These are phyloP conservation scores for Coccyzus lansbergi DNA, from an alignment of 2,797 vertebrate species.

Conservation along the genomic window DNA sequence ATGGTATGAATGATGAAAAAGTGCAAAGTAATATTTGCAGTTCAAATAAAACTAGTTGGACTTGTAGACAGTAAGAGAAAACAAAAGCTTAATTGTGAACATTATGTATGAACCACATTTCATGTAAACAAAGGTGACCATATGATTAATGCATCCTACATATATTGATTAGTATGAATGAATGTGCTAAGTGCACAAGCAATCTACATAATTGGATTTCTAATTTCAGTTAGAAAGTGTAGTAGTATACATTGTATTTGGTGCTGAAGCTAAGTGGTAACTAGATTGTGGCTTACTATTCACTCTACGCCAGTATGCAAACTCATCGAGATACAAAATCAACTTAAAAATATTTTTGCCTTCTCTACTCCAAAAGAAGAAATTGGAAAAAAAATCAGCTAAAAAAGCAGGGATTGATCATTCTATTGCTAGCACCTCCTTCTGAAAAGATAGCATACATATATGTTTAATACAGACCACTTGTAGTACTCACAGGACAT, in stretches of 20 bases:
- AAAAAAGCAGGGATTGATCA: neutral
- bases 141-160: neutral
- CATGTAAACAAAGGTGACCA: neutral
- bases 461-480: neutral
- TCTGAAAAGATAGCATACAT: neutral
- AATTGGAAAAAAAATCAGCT: neutral
- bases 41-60: neutral
- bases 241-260: neutral
- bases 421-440: neutral
- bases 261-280: neutral
- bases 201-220: neutral
- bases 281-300: neutral
- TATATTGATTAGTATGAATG: neutral
- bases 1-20: neutral
- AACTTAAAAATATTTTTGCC: neutral
- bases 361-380: neutral
- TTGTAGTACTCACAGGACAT: neutral
- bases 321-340: neutral
- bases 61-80: neutral
- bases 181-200: neutral
- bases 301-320: neutral
- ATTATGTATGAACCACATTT: neutral
- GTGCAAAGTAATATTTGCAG: neutral
- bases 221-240: neutral
- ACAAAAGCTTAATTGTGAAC: neutral